Conservation (phyloP, 2,888 invertebrate genomes). For the Acanthosepion lycidas region DNA sequence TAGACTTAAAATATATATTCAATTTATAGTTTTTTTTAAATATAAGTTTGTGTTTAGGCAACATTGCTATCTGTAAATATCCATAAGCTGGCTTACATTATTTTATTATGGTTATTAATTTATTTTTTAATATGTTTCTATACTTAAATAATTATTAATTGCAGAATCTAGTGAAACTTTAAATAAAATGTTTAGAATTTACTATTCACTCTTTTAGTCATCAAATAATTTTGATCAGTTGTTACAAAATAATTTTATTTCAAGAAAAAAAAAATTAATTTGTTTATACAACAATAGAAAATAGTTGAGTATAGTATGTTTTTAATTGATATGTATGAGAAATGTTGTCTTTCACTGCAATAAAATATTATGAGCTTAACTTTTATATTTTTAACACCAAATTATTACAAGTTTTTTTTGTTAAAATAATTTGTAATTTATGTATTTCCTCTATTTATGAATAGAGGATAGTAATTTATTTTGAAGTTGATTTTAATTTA, state of each 20-base stretch:
- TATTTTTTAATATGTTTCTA: background rate
- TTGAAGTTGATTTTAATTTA: background rate
- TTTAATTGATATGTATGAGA: background rate
- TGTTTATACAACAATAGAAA: background rate
- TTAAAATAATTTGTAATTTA: background rate
- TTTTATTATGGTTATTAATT: background rate
- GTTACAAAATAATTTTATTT: no score
- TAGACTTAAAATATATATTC: no score
- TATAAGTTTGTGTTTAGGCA: no score
- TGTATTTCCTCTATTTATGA: background rate
- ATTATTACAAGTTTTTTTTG: no score
- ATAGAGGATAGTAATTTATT: background rate
- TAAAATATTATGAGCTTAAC: background rate
- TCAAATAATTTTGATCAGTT: background rate
- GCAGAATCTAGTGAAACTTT: background rate
- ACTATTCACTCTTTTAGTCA: background rate
- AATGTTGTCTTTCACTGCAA: background rate
- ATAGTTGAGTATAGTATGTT: background rate
- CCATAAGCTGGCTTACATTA: no score
- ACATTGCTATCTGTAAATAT: no score
- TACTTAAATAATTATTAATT: background rate
- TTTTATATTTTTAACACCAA: background rate
- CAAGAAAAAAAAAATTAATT: background rate
- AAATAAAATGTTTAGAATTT: background rate
- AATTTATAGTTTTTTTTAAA: no score